These are phyloP conservation scores for Idaea straminata DNA, from an alignment of 2,888 invertebrate genomes.

Conservation along the genomic window DNA sequence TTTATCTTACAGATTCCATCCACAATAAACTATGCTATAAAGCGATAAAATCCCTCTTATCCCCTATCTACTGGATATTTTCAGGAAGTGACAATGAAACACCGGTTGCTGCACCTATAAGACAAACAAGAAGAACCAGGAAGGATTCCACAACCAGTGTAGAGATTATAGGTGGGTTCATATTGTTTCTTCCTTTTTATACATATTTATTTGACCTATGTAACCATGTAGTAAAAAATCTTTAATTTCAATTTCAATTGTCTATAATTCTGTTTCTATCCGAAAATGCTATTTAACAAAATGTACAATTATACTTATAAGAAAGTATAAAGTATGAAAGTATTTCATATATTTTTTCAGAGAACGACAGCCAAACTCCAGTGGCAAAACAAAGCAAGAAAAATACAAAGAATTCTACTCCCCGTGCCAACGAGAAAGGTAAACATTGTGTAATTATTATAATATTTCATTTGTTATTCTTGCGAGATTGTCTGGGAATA, in stretches of 20 bases:
- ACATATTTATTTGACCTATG: background rate
- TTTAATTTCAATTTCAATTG: background rate
- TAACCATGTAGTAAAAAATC: background rate
- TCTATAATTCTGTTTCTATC: no score
- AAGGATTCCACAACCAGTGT: conserved; percentile 62
- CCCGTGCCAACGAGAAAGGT: background rate
- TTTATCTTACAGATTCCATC: background rate
- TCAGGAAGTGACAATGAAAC: conserved; percentile 69
- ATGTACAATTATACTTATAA: background rate
- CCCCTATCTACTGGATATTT: conserved; percentile 21
- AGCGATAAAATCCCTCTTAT: background rate
- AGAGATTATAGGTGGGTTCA: conserved; percentile 56
- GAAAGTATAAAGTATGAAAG: background rate
- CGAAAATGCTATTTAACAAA: no score
- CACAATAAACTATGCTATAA: background rate
- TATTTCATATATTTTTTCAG: conserved; percentile 38
- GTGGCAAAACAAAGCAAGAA: conserved; percentile 44
- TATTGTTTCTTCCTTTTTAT: conserved; percentile 3
- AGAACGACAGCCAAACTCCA: conserved; percentile 62
- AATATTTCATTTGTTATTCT: background rate
- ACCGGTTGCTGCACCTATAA: conserved; percentile 49
- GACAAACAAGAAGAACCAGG: conserved; percentile 52
- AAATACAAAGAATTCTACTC: conserved; percentile 45
- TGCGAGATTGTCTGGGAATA: background rate
- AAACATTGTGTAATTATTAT: background rate